These are phyloP conservation scores for Leptobrachium leishanense DNA, from an alignment of 2,113 vertebrate genomes.

Conservation along the genomic window DNA sequence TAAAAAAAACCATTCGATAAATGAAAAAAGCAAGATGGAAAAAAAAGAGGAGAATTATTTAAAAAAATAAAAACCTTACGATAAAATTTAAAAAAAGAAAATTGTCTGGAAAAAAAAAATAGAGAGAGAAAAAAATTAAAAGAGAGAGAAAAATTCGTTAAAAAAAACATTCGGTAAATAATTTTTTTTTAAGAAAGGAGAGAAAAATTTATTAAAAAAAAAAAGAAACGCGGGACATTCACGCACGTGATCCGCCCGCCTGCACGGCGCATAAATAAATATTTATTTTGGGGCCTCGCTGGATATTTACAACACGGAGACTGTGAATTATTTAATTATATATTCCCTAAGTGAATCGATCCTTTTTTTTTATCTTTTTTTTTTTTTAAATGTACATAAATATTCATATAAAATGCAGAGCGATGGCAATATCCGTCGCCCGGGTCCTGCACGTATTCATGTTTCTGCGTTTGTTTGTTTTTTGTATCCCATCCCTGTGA, in stretches of 20 bases:
- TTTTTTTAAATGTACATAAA: neutral
- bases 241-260: neutral
- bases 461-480: too few species aligned
- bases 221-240: neutral
- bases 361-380: neutral
- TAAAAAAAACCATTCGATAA: neutral
- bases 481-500: too few species aligned
- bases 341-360: neutral
- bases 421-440: neutral
- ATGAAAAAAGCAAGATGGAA: too few species aligned
- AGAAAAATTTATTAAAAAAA: neutral
- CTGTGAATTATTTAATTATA: neutral
- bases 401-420: neutral
- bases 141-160: neutral
- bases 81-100: too few species aligned
- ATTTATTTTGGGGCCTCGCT: neutral
- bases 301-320: neutral
- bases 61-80: too few species aligned
- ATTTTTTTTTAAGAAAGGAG: too few species aligned
- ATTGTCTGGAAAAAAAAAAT: too few species aligned
- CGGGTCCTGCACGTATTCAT: neutral
- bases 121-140: too few species aligned
- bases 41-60: too few species aligned
- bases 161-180: neutral
- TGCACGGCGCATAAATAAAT: neutral